Base-by-base conservation (phyloP, 2,113 vertebrate genomes). In the Otocyon megalotis region DNA sequence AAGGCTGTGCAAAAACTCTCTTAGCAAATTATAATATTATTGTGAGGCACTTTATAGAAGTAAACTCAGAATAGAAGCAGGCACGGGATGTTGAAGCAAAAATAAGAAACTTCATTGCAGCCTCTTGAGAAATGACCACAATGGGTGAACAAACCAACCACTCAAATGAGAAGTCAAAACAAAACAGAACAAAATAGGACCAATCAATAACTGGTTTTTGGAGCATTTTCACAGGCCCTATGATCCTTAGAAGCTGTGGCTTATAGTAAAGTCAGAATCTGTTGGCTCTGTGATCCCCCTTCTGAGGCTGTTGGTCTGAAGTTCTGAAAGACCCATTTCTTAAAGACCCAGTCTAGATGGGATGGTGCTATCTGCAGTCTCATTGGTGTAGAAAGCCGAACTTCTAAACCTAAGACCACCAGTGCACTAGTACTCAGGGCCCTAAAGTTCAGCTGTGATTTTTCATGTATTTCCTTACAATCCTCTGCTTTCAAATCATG, bases 41-140 rank as follows among this genome's bases (percentile, higher is more conserved):
- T 19, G n/a, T 16, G 15, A 93, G 26, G 30, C 43, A 87, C 83
- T 95, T 69, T 24, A 8, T 2, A 28, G 28, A 76, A 96, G 77
- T 65, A 94, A 82, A 90, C 88, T 95, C 63, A n/a, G 80, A 92
- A 28, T 5, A 81, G 85, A 71, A 88, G 30, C n/a, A 72, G 71
- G 48, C 17, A 8, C 15, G 35, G 2, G 37, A 9, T 94, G 69
- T 77, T 85, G 63, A 92, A 69, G 58, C 67, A 84, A 62, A 69
- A 88, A 32, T 5, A 26, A 76, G 26, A 76, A 54, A 88, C 48
- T 19, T 86, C 81, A 77, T 2, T 71, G 50, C 48, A 11, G 3
- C 17, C 93, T 90, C 90, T 95, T 95, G 53, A 93, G 89, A 62
- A 93, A 60, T 65, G 91, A 94, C 88, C 81, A 53, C 84, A 93